Conservation (phyloP, 2,797 vertebrate species). For the Paguma larvata region DNA sequence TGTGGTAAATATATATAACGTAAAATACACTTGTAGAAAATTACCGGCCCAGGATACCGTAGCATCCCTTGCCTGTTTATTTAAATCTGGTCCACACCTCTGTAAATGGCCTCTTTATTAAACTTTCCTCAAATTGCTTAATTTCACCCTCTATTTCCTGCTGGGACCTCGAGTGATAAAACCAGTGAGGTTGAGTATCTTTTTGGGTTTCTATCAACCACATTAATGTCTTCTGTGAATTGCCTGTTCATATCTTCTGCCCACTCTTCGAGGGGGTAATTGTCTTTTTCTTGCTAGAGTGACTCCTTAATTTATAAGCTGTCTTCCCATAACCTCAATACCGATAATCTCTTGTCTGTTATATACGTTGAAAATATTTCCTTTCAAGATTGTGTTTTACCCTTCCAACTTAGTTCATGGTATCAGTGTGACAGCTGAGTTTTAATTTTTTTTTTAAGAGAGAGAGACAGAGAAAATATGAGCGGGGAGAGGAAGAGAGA, state of each 20-base stretch:
- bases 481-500: too few species aligned
- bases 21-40: neutral
- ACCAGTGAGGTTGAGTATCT: neutral
- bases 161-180: neutral
- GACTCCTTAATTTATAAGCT: slow-evolving; percentile 10
- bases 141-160: neutral
- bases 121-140: neutral
- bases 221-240: neutral
- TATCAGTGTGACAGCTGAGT: neutral
- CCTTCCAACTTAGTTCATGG: neutral
- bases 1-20: neutral
- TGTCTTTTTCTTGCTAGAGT: slow-evolving; percentile 13
- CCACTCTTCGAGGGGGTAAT: neutral
- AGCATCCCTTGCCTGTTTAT: neutral
- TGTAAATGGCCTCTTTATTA: slow-evolving; percentile 25
- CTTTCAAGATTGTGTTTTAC: neutral
- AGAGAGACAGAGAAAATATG: too few species aligned
- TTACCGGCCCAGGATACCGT: neutral
- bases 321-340: neutral
- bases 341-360: neutral
- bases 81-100: neutral
- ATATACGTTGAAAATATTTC: neutral
- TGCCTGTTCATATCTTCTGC: neutral
- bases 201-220: neutral
- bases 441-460: slow-evolving; percentile 40